These are phyloP conservation scores for Sebastes iracundus DNA, from an alignment of 2,797 vertebrate species.

Conservation along the genomic window DNA sequence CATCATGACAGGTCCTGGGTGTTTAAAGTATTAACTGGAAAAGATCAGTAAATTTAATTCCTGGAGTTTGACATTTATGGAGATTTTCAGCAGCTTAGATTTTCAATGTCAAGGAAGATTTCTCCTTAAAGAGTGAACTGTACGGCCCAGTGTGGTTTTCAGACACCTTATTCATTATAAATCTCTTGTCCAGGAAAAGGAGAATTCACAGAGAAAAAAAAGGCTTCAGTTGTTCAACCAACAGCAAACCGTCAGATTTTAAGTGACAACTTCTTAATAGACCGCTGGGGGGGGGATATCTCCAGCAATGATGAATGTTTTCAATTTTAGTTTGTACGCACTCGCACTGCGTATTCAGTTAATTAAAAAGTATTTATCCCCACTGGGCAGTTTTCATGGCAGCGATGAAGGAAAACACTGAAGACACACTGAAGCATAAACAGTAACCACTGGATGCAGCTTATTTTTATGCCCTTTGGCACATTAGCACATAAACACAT, in stretches of 20 bases:
- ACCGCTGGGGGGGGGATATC: constrained; percentile 20
- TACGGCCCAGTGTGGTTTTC: not conserved
- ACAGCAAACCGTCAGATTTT: constrained; percentile 13
- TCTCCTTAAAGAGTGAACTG: not conserved
- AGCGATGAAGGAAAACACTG: constrained; percentile 10
- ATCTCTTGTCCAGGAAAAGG: not conserved
- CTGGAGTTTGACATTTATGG: not conserved
- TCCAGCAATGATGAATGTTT: constrained; percentile 51
- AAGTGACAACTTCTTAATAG: constrained; percentile 35
- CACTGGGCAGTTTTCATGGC: constrained; percentile 16
- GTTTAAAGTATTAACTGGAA: not conserved
- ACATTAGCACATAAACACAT: constrained; percentile 36
- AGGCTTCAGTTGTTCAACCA: not conserved
- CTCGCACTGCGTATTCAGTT: constrained; percentile 41
- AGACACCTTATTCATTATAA: not conserved
- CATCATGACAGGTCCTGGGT: not conserved
- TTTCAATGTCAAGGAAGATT: not conserved
- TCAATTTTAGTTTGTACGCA: constrained; percentile 44
- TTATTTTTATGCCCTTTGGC: constrained; percentile 44
- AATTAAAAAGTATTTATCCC: constrained; percentile 68
- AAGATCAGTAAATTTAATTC: not conserved
- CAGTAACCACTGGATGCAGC: constrained; percentile 12
- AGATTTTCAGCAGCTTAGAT: not conserved
- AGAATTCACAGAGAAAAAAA: not conserved
- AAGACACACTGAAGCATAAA: constrained; percentile 33